phyloP scores from a whole-genome alignment of 2,888 invertebrate species.

The Drosophila koepferae region DNA sequence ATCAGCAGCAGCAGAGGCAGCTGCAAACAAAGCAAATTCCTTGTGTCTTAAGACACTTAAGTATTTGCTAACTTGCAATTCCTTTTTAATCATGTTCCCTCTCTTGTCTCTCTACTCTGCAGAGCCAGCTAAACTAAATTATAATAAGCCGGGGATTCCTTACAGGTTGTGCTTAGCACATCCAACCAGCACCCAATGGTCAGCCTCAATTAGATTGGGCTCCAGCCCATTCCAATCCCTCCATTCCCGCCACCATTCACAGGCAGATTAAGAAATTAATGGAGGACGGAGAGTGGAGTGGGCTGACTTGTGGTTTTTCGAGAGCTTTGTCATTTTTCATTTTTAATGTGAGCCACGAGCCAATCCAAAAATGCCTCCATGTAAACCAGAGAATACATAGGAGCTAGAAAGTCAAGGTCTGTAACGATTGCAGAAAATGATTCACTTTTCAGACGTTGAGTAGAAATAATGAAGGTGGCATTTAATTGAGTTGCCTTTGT shows the following conservation, averaged over 20 bases:
- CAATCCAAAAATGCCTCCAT: slow-evolving; percentile 11
- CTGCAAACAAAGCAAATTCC: not conserved
- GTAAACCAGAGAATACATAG: slow-evolving; percentile 6
- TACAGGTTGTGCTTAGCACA: slow-evolving; percentile 36
- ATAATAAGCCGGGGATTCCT: slow-evolving; percentile 13
- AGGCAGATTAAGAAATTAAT: slow-evolving; percentile 51
- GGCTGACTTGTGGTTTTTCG: slow-evolving; percentile 28
- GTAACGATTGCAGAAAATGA: slow-evolving; percentile 1
- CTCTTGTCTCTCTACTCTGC: not conserved
- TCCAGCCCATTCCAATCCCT: not conserved
- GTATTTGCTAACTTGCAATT: slow-evolving; percentile 15
- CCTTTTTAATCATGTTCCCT: not conserved
- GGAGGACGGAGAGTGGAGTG: not conserved
- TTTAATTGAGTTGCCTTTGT: slow-evolving; percentile 33
- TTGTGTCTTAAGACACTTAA: slow-evolving; percentile 3
- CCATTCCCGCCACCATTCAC: slow-evolving; percentile 13
- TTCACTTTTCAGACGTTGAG: not conserved
- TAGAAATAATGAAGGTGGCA: slow-evolving; percentile 8
- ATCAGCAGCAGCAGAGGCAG: not conserved
- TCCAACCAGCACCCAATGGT: slow-evolving; percentile 32
- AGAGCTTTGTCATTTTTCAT: slow-evolving; percentile 43
- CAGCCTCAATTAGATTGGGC: slow-evolving; percentile 26
- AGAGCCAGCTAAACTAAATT: not conserved
- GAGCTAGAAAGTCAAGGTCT: not conserved
- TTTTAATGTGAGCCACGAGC: slow-evolving; percentile 37